These are phyloP conservation scores for Platycnemis pennipes DNA, from an alignment of 2,888 invertebrate species.

Conservation along the genomic window DNA sequence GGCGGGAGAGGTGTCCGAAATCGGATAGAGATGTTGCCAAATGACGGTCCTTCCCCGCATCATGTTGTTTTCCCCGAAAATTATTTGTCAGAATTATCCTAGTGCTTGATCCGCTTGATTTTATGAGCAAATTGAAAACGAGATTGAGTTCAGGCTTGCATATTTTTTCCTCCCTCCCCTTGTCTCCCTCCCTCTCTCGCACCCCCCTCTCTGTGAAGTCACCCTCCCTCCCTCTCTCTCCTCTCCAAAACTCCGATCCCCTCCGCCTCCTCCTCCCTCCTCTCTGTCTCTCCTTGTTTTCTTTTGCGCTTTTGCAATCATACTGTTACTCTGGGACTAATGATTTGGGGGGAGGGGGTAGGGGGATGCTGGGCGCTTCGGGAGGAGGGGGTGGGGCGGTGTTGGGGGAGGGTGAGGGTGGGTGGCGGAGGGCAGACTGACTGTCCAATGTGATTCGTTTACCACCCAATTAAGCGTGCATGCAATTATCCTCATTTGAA, in stretches of 20 bases:
- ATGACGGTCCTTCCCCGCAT: constrained; percentile 25
- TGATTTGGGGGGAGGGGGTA: constrained; percentile 32
- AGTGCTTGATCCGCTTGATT: constrained; percentile 65
- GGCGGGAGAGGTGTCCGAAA: constrained; percentile 39
- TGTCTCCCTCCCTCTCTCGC: neutral
- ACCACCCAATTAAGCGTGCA: constrained; percentile 67
- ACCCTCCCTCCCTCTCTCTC: neutral
- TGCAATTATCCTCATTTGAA: constrained; percentile 68
- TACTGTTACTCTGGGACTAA: constrained; percentile 61
- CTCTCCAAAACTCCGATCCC: neutral
- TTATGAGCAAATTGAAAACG: constrained; percentile 68
- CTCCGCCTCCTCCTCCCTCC: neutral
- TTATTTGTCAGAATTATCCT: constrained; percentile 65
- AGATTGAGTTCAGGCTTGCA: constrained; percentile 56
- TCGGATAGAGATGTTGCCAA: constrained; percentile 64
- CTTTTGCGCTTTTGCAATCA: constrained; percentile 67
- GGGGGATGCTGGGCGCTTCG: neutral
- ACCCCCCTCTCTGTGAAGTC: neutral
- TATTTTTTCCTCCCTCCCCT: constrained; percentile 13
- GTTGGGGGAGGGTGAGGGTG: neutral
- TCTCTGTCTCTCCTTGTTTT: constrained; percentile 21
- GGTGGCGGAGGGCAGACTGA: neutral
- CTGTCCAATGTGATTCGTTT: constrained; percentile 62
- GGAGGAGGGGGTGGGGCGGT: neutral
- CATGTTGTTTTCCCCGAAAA: constrained; percentile 58